Conservation (phyloP, 1,140 invertebrate genomes). For the Philopotamus ludificatus region DNA sequence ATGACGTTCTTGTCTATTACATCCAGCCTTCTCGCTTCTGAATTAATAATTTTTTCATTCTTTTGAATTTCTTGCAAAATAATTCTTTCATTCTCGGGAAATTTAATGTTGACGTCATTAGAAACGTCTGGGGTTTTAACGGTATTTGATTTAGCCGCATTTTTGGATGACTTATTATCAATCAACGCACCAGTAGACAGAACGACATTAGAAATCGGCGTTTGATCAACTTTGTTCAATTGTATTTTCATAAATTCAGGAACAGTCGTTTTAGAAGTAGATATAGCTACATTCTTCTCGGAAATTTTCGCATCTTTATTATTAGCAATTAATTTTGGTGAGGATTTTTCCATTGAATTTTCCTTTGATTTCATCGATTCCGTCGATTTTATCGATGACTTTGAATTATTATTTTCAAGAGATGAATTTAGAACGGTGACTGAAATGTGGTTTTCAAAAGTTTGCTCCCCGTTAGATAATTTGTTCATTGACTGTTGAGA, state of each 20-base stretch:
- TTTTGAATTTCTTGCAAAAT: constrained; percentile 33
- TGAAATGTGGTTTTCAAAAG: constrained; percentile 22
- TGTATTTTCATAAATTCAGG: constrained; percentile 72
- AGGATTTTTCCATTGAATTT: background rate
- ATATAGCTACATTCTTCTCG: constrained; percentile 50
- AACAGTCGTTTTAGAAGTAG: constrained; percentile 48
- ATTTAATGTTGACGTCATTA: constrained; percentile 5
- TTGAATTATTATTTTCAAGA: background rate
- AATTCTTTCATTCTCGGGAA: constrained; percentile 30
- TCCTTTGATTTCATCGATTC: constrained; percentile 41
- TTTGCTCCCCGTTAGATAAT: background rate
- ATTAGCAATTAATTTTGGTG: background rate
- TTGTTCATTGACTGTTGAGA: no score
- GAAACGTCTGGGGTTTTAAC: constrained; percentile 19
- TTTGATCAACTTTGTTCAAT: constrained; percentile 65
- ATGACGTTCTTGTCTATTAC: constrained; percentile 39
- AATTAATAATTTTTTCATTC: constrained; percentile 23
- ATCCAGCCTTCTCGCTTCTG: constrained; percentile 35
- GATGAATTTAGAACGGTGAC: constrained; percentile 24
- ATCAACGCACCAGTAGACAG: constrained; percentile 57
- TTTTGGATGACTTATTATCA: constrained; percentile 31
- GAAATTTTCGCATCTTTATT: constrained; percentile 49
- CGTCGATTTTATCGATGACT: constrained; percentile 26
- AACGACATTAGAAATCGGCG: constrained; percentile 60
- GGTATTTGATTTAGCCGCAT: constrained; percentile 14